Conservation (phyloP, 2,113 vertebrate species). For the Pyrgilauda ruficollis region DNA sequence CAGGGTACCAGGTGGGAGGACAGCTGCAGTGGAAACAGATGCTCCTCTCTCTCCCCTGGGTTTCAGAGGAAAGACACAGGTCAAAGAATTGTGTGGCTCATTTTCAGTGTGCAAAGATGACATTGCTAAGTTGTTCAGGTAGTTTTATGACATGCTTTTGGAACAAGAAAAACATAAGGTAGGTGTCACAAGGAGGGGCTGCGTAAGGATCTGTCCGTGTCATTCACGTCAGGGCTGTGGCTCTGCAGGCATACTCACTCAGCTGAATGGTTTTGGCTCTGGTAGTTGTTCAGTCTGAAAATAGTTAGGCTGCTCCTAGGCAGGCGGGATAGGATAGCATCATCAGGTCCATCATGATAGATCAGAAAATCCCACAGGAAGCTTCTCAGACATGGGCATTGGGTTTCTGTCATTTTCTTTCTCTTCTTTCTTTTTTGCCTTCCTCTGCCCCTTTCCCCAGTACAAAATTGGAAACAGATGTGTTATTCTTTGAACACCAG, state of each 20-base stretch:
- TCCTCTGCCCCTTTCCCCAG: background rate
- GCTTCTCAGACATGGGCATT: background rate
- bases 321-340: background rate
- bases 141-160: background rate
- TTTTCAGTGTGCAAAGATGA: background rate
- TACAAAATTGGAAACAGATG: background rate
- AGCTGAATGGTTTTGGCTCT: background rate
- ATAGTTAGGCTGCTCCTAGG: background rate
- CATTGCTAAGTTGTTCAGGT: background rate
- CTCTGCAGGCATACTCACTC: background rate
- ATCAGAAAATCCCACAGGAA: background rate
- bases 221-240: background rate
- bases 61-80: background rate
- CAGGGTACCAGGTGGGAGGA: rapidly evolving
- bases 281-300: background rate
- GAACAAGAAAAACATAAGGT: background rate
- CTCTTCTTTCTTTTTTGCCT: background rate
- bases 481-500: background rate
- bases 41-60: background rate
- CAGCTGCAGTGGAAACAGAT: background rate
- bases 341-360: background rate
- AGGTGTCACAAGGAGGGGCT: background rate
- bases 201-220: rapidly evolving
- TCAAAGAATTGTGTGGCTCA: background rate
- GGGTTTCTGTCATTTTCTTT: background rate